phyloP scores from a whole-genome alignment of 2,888 invertebrate species.

The Branchellion lobata region DNA sequence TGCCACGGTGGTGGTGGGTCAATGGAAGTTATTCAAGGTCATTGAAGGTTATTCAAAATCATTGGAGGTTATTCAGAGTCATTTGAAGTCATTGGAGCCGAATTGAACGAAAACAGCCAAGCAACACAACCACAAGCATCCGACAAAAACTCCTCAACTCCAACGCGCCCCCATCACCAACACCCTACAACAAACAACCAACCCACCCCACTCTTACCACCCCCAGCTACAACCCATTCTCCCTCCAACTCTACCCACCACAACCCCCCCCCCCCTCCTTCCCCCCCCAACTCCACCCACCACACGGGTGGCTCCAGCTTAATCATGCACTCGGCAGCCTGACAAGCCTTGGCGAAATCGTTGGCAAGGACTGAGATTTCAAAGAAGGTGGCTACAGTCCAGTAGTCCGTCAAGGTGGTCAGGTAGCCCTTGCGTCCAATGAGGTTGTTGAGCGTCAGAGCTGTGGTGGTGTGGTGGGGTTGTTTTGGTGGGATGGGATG shows the following conservation, averaged over 20 bases:
- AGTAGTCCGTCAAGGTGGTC: constrained; percentile 88
- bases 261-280: not conserved
- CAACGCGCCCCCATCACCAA: not conserved
- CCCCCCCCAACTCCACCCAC: constrained; percentile 54
- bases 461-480: constrained; percentile 60
- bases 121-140: no score
- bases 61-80: no score
- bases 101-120: not conserved
- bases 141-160: no score
- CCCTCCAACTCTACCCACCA: not conserved
- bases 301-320: constrained; percentile 66
- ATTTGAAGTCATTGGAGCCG: not conserved
- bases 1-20: constrained; percentile 58
- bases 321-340: constrained; percentile 76
- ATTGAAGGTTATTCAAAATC: no score
- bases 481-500: no score
- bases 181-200: not conserved
- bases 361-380: constrained; percentile 96
- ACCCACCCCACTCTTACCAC: not conserved
- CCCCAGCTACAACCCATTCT: not conserved
- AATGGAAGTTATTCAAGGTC: not conserved
- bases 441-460: constrained; percentile 89
- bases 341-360: constrained; percentile 92
- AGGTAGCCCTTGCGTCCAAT: constrained; percentile 96
- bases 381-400: constrained; percentile 96